These are phyloP conservation scores for Cartodere bifasciata DNA, from an alignment of 2,888 invertebrate species.

Conservation along the genomic window DNA sequence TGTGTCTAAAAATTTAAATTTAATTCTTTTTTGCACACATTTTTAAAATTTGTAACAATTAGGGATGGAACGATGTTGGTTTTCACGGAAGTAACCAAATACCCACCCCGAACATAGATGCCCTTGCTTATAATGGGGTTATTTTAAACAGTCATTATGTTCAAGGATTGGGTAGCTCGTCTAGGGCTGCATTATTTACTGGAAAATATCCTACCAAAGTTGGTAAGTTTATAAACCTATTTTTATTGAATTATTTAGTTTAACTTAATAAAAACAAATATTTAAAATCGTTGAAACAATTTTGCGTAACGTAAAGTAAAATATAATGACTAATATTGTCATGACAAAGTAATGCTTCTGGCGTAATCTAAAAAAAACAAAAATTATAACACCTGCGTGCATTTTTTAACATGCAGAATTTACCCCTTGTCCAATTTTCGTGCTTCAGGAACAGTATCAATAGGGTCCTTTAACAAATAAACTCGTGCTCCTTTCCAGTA, in stretches of 20 bases:
- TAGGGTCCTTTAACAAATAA: constrained; percentile 67
- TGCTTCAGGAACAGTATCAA: constrained; percentile 51
- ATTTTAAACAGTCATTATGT: constrained; percentile 79
- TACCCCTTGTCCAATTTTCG: too few species aligned
- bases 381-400: too few species aligned
- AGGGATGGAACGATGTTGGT: constrained; percentile 90
- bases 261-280: too few species aligned
- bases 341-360: too few species aligned
- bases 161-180: constrained; percentile 75
- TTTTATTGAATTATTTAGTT: too few species aligned
- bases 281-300: too few species aligned
- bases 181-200: constrained; percentile 67
- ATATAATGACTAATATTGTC: too few species aligned
- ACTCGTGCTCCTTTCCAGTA: constrained; percentile 64
- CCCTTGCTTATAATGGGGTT: constrained; percentile 71
- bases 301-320: too few species aligned
- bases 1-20: constrained; percentile 5
- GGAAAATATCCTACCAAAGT: constrained; percentile 79
- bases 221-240: too few species aligned
- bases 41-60: too few species aligned
- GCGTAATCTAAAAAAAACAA: too few species aligned
- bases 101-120: constrained; percentile 82
- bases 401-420: too few species aligned
- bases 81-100: constrained; percentile 83
- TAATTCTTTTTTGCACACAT: not conserved